Evolutionary conservation across 2,113 vertebrate genomes (phyloP).

Genomic region (Sinocyclocheilus rhinocerous): DNA sequence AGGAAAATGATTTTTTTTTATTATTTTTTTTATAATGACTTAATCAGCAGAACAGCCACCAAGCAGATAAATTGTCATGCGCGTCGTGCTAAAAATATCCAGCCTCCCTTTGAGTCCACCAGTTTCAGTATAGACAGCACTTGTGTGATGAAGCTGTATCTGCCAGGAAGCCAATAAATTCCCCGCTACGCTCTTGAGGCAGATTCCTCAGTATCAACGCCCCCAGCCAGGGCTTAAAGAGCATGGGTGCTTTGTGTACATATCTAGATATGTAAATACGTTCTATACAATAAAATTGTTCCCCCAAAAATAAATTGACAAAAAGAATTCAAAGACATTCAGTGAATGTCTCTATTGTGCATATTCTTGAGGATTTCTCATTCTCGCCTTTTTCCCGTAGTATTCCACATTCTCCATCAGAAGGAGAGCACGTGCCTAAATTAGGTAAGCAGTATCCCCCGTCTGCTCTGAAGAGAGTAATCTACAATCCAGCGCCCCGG

Average conservation of each 20-base stretch:
- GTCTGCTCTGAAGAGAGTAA: slow-evolving; percentile 66
- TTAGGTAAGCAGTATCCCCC: slow-evolving; percentile 72
- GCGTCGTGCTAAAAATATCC: slow-evolving; percentile 99
- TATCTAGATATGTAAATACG: slow-evolving; percentile 96
- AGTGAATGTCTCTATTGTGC: slow-evolving; percentile 94
- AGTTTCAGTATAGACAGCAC: slow-evolving; percentile 92
- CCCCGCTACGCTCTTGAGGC: slow-evolving; percentile 79
- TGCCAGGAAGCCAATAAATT: slow-evolving; percentile 81
- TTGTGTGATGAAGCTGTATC: slow-evolving; percentile 92
- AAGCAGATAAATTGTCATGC: slow-evolving; percentile 99
- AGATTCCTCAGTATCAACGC: slow-evolving; percentile 83
- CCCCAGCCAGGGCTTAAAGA: slow-evolving; percentile 84
- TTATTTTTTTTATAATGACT: slow-evolving; percentile 79
- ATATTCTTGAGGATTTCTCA: slow-evolving; percentile 85
- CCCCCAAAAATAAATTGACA: slow-evolving; percentile 86
- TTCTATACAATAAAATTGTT: slow-evolving; percentile 96
- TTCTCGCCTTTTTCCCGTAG: slow-evolving; percentile 71
- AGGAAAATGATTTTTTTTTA: slow-evolving; percentile 83
- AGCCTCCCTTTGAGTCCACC: slow-evolving; percentile 85
- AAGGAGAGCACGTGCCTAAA: slow-evolving; percentile 87
- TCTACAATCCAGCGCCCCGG: slow-evolving; percentile 80
- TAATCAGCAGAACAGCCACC: slow-evolving; percentile 99
- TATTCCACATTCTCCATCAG: slow-evolving; percentile 71
- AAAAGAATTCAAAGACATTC: slow-evolving; percentile 81
- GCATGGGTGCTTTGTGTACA: slow-evolving; percentile 96